Evolutionary conservation across 35 echinoderm and acorn worm species (phyloP).

Genomic region (Lytechinus variegatus): DNA sequence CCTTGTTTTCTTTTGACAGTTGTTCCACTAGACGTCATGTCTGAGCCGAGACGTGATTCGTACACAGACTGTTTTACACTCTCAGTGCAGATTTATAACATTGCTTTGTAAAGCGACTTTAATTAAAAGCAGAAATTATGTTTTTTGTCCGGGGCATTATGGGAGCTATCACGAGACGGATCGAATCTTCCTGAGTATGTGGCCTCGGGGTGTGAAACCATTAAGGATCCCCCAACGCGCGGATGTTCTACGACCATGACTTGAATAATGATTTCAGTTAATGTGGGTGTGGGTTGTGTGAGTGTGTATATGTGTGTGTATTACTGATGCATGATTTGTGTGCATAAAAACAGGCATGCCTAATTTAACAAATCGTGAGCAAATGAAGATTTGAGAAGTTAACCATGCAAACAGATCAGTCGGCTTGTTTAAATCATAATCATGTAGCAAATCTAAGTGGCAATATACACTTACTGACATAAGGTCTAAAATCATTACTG

Average conservation of each 20-base stretch:
- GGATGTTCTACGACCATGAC: background rate
- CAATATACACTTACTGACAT: too few relatives aligned
- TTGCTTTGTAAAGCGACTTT: background rate
- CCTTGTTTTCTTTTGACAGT: background rate
- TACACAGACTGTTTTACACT: background rate
- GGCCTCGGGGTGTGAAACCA: constrained; percentile 14
- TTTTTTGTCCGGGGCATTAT: background rate
- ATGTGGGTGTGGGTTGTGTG: constrained; percentile 10
- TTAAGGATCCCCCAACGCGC: background rate
- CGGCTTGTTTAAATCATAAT: too few relatives aligned
- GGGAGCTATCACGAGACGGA: background rate
- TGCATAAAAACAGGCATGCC: background rate
- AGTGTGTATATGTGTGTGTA: background rate
- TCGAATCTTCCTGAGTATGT: constrained; percentile 1
- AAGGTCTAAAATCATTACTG: too few relatives aligned
- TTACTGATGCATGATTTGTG: background rate
- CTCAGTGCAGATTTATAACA: background rate
- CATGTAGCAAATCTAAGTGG: too few relatives aligned
- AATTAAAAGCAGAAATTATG: constrained; percentile 20
- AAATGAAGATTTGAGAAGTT: background rate
- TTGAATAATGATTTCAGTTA: background rate
- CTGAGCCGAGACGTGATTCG: background rate
- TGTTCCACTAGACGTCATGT: background rate
- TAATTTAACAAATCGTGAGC: background rate
- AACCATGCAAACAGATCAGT: background rate